Evolutionary conservation across 2,888 invertebrate species (phyloP).

Genomic region (Bruchidius siliquastri): DNA sequence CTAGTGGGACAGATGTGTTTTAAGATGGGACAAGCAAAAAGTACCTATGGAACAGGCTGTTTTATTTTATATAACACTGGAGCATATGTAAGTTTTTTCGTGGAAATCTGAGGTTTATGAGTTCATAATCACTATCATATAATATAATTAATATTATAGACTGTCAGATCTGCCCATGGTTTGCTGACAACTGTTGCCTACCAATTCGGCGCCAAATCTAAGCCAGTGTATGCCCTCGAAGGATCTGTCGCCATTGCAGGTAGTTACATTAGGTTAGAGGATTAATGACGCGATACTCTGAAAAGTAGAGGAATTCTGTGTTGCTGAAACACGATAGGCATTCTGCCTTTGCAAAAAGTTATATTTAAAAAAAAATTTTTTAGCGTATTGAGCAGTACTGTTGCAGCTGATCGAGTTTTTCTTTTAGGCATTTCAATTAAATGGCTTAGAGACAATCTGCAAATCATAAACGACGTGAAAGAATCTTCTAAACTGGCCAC

Average conservation of each 20-base stretch:
- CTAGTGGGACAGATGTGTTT: slow-evolving; percentile 89
- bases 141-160: too few species aligned
- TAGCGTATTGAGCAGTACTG: too few species aligned
- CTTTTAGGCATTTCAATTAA: slow-evolving; percentile 69
- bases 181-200: slow-evolving; percentile 89
- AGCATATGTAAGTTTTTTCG: slow-evolving; percentile 48
- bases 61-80: slow-evolving; percentile 95
- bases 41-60: slow-evolving; percentile 93
- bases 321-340: too few species aligned
- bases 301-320: too few species aligned
- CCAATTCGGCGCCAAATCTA: slow-evolving; percentile 72
- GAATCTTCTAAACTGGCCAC: slow-evolving; percentile 65
- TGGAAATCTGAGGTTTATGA: too few species aligned
- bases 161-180: slow-evolving; percentile 80
- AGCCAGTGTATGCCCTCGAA: slow-evolving; percentile 83
- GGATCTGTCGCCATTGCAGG: slow-evolving; percentile 86
- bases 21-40: slow-evolving; percentile 84
- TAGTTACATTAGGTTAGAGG: too few species aligned
- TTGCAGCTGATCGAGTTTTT: too few species aligned
- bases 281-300: too few species aligned
- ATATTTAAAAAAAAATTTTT: too few species aligned
- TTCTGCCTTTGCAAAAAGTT: too few species aligned
- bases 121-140: too few species aligned
- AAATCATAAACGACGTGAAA: slow-evolving; percentile 62
- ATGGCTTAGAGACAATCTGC: slow-evolving; percentile 86